Base-by-base conservation (phyloP, 1,140 invertebrate genomes). In the Delia radicum region DNA sequence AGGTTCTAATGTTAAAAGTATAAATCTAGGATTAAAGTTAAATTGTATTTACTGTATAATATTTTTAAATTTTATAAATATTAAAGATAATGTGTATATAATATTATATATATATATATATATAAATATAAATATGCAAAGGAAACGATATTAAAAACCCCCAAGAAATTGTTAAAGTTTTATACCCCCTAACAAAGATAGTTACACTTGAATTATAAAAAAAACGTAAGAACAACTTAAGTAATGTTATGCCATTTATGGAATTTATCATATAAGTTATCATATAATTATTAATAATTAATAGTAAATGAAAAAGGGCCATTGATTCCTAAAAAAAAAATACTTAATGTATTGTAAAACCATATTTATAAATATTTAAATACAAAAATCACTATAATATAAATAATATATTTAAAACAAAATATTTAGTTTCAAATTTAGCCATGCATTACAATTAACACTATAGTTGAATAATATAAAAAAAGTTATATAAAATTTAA, bases 321-420 rank as follows among this genome's bases (percentile, higher is more conserved):
- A 69, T 69, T 69, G 65, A 69, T 69, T 69, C 63, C 65, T 69
- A 69, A 69, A n/a, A n/a, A n/a, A n/a, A n/a, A n/a, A 69, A 69
- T 33, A 33, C 29, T 33, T 69, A 69, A 33, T 67, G 26, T 67
- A 67, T 67, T 69, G 65, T 69, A 69, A 69, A 69, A 69, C 65
- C 18, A 69, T 69, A 69, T 33, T 15, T 28, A 28, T 65, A 65
- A 18, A 61, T 61, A 37, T 37, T 12, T 10, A 69, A 18, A 69
- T 69, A 67, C 6, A 65, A n/a, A 31, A 33, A 69, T 33, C 28
- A 13, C 2, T 8, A 15, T 29, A 67, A 1, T 67, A 65, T 28
- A 28, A 12, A 67, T 65, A 65, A 31, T 63, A n/a, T 63, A 18
- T 69, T 6, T 2, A 18, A 21, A 33, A 18, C 12, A 18, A 21